Evolutionary conservation across 1,140 invertebrate species (phyloP), one percentile per base, ranked within the genome.

Genomic region (Camponotus floridanus): DNA sequence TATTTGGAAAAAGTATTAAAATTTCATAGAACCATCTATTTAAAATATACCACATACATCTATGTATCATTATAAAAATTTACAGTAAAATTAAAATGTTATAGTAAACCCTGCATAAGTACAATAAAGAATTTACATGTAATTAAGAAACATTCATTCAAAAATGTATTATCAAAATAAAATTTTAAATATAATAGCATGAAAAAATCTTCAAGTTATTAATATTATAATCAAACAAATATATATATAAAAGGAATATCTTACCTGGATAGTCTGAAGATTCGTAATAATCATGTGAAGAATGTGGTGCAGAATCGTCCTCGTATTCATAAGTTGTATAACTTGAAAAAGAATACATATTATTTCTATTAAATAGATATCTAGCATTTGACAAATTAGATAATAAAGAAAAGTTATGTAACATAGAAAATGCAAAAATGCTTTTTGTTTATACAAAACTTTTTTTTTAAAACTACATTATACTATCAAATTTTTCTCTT

Each of bases 231-330:
- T 31, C 18, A 42, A 62, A n/a, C 9, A 88, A 81, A n/a, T 7
- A 74, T 42, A 74, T 42, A 45, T 18, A 83, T 87, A 62, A 39
- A 57, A 57, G 61, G 65, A 59, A 45, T 85, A 86, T 21, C 81
- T 93, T 94, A 95, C 94, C 94, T 92, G 94, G 93, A 91, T 94
- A 95, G 73, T 95, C 94, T 18, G 94, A 91, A 18, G 92, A 83
- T 70, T 95, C 94, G 68, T 95, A 95, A 90, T 95, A 95, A 68
- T 95, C 94, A 70, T 95, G 94, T 6, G 94, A 94, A 33, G 93
- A 94, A 42, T 92, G 90, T 3, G 94, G 94, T 0, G 91, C 93
- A 15, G 92, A 33, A 8, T 95, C 94, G 59, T 95, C 94, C n/a
- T 95, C 94, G 71, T 95, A 95, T 18, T 95, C 94, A 51, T 95